Base-by-base conservation (phyloP, 1,140 invertebrate genomes). In the Dendrolimus punctatus region DNA sequence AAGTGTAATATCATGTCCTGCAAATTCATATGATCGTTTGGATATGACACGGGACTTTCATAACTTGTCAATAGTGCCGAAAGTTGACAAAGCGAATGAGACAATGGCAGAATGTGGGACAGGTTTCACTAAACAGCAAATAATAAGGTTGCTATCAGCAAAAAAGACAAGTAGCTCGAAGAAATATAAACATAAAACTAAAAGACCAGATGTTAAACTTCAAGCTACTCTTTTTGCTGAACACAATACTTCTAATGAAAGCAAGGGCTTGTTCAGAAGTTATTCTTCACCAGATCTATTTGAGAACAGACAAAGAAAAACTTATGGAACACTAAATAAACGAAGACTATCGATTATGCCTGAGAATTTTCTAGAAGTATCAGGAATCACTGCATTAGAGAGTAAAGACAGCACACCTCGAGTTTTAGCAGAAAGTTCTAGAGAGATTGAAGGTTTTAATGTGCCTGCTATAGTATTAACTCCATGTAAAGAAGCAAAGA, bases 231-330 rank as follows among this genome's bases (percentile, higher is more conserved):
- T 85, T 5, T 84, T 82, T 46, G 76, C 80, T 62, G 75, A 80
- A 47, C 73, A 80, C 8, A 46, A 42, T 50, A 9, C 47, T 8
- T 74, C 68, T 10, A 76, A 65, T 55, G 77, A 78, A 8, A 78
- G 67, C 49, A 73, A 62, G 44, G 62, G 53, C 0, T 49, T 84
- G 5, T 70, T 70, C 40, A 66, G 80, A 5, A 78, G 80, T 65
- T 66, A 79, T 62, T 85, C 82, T 0, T 83, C 80, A 39, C 82
- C 82, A 8, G 82, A 85, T 66, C 57, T 85, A n/a, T 76, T 65
- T 63, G 79, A 84, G 39, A 76, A 77, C 52, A 67, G 57, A 53
- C 71, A 78, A 9, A 76, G 57, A 23, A 62, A 51, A 39, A 58
- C 52, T 9, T 39, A 39, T 7, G 42, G 40, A 8, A 50, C 60